Percentiles rank a stretch among this genome's conserved stretches.
Conservation (phyloP, 1,140 invertebrate genomes). For the Drosophila persimilis region DNA sequence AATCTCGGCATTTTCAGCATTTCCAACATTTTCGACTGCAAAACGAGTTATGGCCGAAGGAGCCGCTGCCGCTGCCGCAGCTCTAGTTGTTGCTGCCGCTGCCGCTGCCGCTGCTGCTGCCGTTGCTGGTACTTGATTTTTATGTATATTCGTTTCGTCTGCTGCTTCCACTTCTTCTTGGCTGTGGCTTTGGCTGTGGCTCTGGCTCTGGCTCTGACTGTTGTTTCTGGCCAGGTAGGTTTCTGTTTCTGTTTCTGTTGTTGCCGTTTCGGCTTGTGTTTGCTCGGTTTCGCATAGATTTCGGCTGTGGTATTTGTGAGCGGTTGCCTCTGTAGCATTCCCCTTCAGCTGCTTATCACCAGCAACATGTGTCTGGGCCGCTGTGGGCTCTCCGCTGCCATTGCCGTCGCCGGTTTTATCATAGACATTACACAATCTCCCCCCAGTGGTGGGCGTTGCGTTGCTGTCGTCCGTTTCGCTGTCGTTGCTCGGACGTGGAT, state of each 20-base stretch:
- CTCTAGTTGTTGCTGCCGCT: slow-evolving; percentile 36
- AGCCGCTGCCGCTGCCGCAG: slow-evolving; percentile 26
- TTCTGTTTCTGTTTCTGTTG: slow-evolving; percentile 43
- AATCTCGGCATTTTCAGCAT: slow-evolving; percentile 84
- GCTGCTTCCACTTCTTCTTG: slow-evolving; percentile 70
- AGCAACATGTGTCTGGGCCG: slow-evolving; percentile 47
- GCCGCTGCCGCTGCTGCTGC: slow-evolving; percentile 21
- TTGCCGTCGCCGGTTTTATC: slow-evolving; percentile 47
- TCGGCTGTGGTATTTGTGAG: slow-evolving; percentile 67
- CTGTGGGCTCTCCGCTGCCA: slow-evolving; percentile 9
- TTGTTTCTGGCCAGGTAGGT: slow-evolving; percentile 76
- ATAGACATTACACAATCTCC: slow-evolving; percentile 73
- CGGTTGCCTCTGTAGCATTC: slow-evolving; percentile 20
- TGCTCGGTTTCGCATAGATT: slow-evolving; percentile 73
- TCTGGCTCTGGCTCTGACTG: slow-evolving; percentile 14
- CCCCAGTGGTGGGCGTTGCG: slow-evolving; percentile 66
- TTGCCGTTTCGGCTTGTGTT: slow-evolving; percentile 31
- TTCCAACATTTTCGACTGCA: slow-evolving; percentile 83
- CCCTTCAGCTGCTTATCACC: slow-evolving; percentile 21
- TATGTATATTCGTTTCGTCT: slow-evolving; percentile 79
- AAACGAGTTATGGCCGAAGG: slow-evolving; percentile 79
- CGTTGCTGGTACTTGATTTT: slow-evolving; percentile 75
- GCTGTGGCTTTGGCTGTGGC: slow-evolving; percentile 14
- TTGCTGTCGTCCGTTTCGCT: slow-evolving; percentile 27
- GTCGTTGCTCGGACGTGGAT: slow-evolving; percentile 8